Evolutionary conservation across 2,888 invertebrate genomes (phyloP).

Genomic region (Euproctis similis): DNA sequence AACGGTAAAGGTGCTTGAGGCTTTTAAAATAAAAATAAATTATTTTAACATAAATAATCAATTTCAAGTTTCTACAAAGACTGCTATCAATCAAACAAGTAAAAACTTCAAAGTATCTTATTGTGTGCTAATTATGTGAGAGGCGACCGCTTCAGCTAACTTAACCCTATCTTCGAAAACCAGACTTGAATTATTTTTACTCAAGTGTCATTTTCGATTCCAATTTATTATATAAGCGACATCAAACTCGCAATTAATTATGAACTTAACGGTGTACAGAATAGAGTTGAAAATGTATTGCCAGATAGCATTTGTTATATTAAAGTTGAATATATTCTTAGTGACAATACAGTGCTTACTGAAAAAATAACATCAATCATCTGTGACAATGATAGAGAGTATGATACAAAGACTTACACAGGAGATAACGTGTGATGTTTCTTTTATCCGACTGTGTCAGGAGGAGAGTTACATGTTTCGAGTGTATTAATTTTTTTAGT

Average conservation of each 20-base stretch:
- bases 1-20: no score
- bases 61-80: slow-evolving; percentile 41
- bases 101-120: slow-evolving; percentile 51
- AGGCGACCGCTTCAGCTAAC: slow-evolving; percentile 46
- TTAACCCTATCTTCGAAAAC: slow-evolving; percentile 15
- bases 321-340: slow-evolving; percentile 34
- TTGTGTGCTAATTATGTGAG: slow-evolving; percentile 45
- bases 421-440: slow-evolving; percentile 18
- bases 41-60: slow-evolving; percentile 37
- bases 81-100: slow-evolving; percentile 42
- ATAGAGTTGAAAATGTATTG: slow-evolving; percentile 6
- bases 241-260: slow-evolving; percentile 3
- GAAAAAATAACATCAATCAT: slow-evolving; percentile 70
- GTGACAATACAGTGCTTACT: slow-evolving; percentile 34
- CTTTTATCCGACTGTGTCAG: no score
- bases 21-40: no score
- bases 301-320: slow-evolving; percentile 23
- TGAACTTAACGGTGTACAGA: slow-evolving; percentile 1
- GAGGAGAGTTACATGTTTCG: no score
- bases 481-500: no score
- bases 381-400: slow-evolving; percentile 57
- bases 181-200: slow-evolving; percentile 8
- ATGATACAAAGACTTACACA: slow-evolving; percentile 21
- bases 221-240: not conserved
- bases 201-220: slow-evolving; percentile 3